Evolutionary conservation across 1,140 invertebrate genomes (phyloP), one percentile per base, ranked within the genome.

Genomic region (Zelostemma sp.): DNA sequence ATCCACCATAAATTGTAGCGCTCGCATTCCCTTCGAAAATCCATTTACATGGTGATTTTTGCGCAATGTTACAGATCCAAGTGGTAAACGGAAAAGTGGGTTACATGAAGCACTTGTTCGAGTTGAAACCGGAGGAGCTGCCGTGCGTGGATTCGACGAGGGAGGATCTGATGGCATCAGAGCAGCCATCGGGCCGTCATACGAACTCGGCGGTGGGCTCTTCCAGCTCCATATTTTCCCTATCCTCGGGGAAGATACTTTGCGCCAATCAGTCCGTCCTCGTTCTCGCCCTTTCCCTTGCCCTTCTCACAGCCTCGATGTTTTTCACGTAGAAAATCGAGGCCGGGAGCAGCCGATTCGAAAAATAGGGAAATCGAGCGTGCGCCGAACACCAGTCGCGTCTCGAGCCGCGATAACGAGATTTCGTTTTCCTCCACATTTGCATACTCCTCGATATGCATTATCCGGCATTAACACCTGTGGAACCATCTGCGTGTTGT

Each of bases 81-180:
- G 51, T 77, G 25, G 45, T 83, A 51, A 75, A 80, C 31, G 77
- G 80, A 31, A 80, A 80, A 58, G 25, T 50, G 14, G 75, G 74
- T 38, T 79, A 77, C 68, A 28, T 77, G 16, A 86, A 84, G 54
- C 80, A 84, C 17, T 77, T 92, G 28, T 87, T 91, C 49, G 86
- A 90, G 47, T 85, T 92, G 58, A 90, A 90, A 19, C 82, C 87
- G 1, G 89, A 91, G 41, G 81, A 89, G 40, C 77, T 92, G 50
- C 91, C 91, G 0, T 92, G 91, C 76, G 90, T 90, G 25, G 87
- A 90, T 57, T 54, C 76, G 19, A 73, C 80, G 40, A 76, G 76
- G 38, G 81, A 84, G 51, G 84, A 85, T 46, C 67, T 84, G 3
- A 83, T 85, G 81, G 82, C 82, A 1, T 85, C 84, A n/a, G 82